These are phyloP conservation scores for Porites australiensis DNA, from an alignment of 64 coral and sea anemone genomes.

Conservation along the genomic window DNA sequence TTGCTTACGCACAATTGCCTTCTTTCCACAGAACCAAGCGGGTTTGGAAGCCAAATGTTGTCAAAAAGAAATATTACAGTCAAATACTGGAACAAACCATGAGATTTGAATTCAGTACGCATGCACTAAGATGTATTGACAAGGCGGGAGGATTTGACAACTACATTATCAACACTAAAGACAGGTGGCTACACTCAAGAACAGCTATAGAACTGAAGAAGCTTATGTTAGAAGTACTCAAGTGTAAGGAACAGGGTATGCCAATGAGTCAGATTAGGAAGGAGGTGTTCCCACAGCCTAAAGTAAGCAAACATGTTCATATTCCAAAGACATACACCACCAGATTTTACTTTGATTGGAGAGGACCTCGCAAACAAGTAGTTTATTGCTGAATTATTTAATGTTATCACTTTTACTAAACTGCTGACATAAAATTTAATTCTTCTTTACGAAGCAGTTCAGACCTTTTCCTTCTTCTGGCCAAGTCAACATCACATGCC, in stretches of 20 bases:
- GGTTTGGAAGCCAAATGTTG: constrained; percentile 97
- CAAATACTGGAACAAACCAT: constrained; percentile 90
- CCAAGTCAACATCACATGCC: no score
- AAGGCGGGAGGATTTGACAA: constrained; percentile 99
- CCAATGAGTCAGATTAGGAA: constrained; percentile 82
- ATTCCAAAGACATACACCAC: constrained; percentile 80
- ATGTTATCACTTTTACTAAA: no score
- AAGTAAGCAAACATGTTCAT: constrained; percentile 75
- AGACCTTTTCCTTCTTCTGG: no score
- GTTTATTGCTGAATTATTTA: constrained; percentile 70
- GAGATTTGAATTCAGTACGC: constrained; percentile 84
- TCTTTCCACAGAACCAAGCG: constrained; percentile 75
- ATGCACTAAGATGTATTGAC: constrained; percentile 94
- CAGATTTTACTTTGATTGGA: constrained; percentile 99
- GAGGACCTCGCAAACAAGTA: constrained; percentile 94
- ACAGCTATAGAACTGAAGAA: constrained; percentile 93
- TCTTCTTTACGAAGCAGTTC: no score
- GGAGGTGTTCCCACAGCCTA: constrained; percentile 77
- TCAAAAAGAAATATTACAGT: constrained; percentile 93
- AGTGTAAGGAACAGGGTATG: constrained; percentile 80
- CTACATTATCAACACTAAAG: constrained; percentile 93
- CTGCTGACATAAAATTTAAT: no score
- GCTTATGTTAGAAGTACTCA: constrained; percentile 79
- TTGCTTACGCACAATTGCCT: not conserved
- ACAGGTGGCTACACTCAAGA: constrained; percentile 76